Base-by-base conservation (phyloP, 2,797 vertebrate genomes). In the Podarcis lilfordi region DNA sequence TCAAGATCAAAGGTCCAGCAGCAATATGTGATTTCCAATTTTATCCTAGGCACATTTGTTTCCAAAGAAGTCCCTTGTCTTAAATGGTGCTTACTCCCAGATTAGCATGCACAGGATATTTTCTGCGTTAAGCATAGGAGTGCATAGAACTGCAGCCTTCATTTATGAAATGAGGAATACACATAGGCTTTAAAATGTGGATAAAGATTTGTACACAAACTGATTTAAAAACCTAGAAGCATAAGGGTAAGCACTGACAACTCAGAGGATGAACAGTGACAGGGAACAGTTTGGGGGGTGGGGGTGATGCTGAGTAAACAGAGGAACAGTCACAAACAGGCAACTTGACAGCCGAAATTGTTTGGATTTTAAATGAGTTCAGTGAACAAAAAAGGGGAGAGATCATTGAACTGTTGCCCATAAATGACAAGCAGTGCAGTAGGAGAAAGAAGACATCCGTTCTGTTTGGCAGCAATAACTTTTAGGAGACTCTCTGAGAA, bases 401-500 rank as follows among this genome's bases (percentile, higher is more conserved):
- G 96, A 95, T 96, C 95, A 88, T 79, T 97, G 96, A 96, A 96
- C 95, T 95, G 94, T 94, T 96, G 95, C 95, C 92, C 92, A 72
- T 92, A 93, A 95, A 91, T 96, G 95, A 96, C 95, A 96, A 94
- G 80, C 8, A 61, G 86, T 93, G 86, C 69, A 66, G 71, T 85
- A 91, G 29, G 55, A 78, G n/a, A 59, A 92, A 87, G 93, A 93
- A 89, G 93, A 93, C 69, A 32, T 74, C 84, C n/a, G 93, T 80
- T 84, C 13, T 76, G 81, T 82, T 91, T 93, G 94, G 94, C 94
- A 93, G 93, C 90, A 87, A 83, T 50, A 93, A 93, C 88, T 88
- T 64, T 81, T 69, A 83, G 91, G 91, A 94, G 87, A 71, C 76
- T 89, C 92, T 92, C 71, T 85, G 82, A 83, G 0, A 0, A 74